Conservation (phyloP, 2,888 invertebrate genomes). For the Azorinus chamasolen region DNA sequence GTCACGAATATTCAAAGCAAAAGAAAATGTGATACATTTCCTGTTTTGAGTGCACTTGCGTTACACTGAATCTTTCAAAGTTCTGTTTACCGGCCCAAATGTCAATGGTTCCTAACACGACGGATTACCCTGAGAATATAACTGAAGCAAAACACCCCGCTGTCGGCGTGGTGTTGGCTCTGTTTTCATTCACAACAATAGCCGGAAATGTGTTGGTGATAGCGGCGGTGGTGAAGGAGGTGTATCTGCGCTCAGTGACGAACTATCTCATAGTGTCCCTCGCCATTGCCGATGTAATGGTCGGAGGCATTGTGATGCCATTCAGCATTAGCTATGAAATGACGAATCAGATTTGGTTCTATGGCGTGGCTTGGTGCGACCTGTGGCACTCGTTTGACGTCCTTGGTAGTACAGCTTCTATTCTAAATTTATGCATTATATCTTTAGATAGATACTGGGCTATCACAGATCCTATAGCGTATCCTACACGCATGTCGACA, state of each 20-base stretch:
- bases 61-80: too few relatives aligned
- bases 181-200: conserved; percentile 96
- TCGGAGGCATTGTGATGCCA: conserved; percentile 99
- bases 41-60: too few relatives aligned
- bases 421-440: conserved; percentile 98
- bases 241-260: conserved; percentile 98
- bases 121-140: too few relatives aligned
- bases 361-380: conserved; percentile 98
- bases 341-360: conserved; percentile 91
- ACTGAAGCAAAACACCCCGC: conserved; percentile 68
- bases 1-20: too few relatives aligned
- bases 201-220: conserved; percentile 98
- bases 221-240: conserved; percentile 95
- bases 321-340: conserved; percentile 88
- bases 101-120: too few relatives aligned
- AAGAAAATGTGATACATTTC: too few relatives aligned
- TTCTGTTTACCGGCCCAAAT: too few relatives aligned
- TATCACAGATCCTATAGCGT: conserved; percentile 99
- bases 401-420: conserved; percentile 98
- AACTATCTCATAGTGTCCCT: conserved; percentile 99
- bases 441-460: conserved; percentile 99
- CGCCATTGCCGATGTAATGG: conserved; percentile 98
- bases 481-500: conserved; percentile 97
- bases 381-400: conserved; percentile 99
- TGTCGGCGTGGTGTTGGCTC: conserved; percentile 91